phyloP scores from a whole-genome alignment of 2,888 invertebrate species.

The Malthinus flaveolus region DNA sequence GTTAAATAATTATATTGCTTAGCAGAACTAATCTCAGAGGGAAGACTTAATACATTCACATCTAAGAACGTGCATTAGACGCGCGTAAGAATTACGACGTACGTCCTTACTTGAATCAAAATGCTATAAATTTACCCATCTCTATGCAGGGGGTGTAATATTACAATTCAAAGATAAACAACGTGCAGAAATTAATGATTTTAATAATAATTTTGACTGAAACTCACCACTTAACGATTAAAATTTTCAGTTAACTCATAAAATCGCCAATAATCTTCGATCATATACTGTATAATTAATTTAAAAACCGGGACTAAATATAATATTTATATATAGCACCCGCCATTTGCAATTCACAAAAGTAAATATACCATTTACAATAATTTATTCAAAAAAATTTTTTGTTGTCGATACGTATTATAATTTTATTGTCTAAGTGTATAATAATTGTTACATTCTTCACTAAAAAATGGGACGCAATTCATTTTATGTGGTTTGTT shows the following conservation, averaged over 20 bases:
- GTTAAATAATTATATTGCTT: constrained; percentile 57
- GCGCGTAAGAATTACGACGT: constrained; percentile 44
- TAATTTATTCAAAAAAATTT: constrained; percentile 8
- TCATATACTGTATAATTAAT: constrained; percentile 22
- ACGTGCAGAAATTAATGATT: constrained; percentile 32
- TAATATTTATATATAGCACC: constrained; percentile 54
- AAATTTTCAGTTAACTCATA: constrained; percentile 35
- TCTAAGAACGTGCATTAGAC: constrained; percentile 46
- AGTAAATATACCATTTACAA: constrained; percentile 21
- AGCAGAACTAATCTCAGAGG: constrained; percentile 46
- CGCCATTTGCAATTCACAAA: constrained; percentile 52
- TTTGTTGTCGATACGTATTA: neutral
- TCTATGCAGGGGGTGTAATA: constrained; percentile 50
- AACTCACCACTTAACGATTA: constrained; percentile 34
- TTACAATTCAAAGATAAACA: constrained; percentile 48
- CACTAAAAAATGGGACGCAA: neutral
- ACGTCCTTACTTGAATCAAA: constrained; percentile 42
- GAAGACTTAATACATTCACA: constrained; percentile 43
- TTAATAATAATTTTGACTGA: constrained; percentile 21
- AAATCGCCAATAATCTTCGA: constrained; percentile 14
- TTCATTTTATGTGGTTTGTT: neutral
- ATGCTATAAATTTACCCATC: constrained; percentile 51
- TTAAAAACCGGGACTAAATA: constrained; percentile 43
- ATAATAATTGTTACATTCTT: neutral
- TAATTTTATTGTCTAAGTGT: constrained; percentile 2